phyloP scores from a whole-genome alignment of 2,113 vertebrate species.

The Oxyura jamaicensis region DNA sequence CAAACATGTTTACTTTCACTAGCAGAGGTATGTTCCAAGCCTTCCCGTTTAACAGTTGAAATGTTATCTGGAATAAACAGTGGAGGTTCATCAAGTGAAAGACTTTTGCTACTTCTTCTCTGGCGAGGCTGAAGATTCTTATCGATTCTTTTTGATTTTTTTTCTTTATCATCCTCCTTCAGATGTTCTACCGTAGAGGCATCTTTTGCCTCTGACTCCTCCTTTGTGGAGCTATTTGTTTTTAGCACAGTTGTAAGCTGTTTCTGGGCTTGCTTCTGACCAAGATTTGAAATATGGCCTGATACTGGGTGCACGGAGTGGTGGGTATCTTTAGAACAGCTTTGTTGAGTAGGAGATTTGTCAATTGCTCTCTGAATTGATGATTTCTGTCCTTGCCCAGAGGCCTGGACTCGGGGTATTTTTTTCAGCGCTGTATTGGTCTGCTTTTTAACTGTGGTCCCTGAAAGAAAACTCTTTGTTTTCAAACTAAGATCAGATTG shows the following conservation, averaged over 20 bases:
- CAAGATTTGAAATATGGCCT: slow-evolving; percentile 69
- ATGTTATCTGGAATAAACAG: slow-evolving; percentile 98
- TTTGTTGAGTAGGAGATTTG: slow-evolving; percentile 59
- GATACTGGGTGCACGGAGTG: slow-evolving; percentile 24
- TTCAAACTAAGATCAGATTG: slow-evolving; percentile 70
- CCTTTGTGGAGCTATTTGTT: slow-evolving; percentile 68
- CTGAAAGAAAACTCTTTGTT: slow-evolving; percentile 58
- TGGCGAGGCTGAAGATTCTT: slow-evolving; percentile 86
- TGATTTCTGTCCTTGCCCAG: slow-evolving; percentile 57
- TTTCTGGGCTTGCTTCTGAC: slow-evolving; percentile 73
- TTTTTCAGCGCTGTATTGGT: slow-evolving; percentile 63
- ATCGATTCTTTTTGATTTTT: slow-evolving; percentile 85
- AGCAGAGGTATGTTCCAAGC: slow-evolving; percentile 80
- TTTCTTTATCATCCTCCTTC: slow-evolving; percentile 87
- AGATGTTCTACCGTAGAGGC: slow-evolving; percentile 37
- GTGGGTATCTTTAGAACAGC: slow-evolving; percentile 67
- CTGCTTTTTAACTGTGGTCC: slow-evolving; percentile 69
- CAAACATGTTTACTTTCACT: slow-evolving; percentile 83
- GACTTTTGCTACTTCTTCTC: slow-evolving; percentile 86
- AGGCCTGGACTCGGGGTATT: slow-evolving; percentile 50
- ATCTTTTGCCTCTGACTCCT: slow-evolving; percentile 76
- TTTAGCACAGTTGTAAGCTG: slow-evolving; percentile 53
- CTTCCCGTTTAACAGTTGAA: slow-evolving; percentile 87
- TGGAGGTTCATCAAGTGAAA: slow-evolving; percentile 94
- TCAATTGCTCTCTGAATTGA: slow-evolving; percentile 65